These are phyloP conservation scores for Ptilorrhoa leucosticta DNA, from an alignment of 2,113 vertebrate species.

Conservation along the genomic window DNA sequence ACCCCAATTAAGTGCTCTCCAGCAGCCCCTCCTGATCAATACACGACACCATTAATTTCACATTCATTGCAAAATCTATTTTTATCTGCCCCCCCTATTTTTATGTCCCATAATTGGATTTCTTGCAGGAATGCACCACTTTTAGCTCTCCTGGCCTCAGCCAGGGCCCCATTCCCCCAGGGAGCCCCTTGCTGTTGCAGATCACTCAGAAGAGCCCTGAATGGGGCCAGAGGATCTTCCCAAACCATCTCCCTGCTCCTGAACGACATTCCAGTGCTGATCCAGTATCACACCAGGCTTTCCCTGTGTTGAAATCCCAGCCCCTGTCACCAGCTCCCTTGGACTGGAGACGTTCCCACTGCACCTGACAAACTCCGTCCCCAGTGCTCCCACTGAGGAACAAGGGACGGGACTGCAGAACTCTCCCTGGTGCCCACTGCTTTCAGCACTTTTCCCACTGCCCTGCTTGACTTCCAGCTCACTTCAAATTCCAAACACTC, in stretches of 20 bases:
- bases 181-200: no score
- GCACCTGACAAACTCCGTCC: neutral
- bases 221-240: neutral
- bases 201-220: neutral
- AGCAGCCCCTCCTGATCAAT: neutral
- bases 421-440: rapidly evolving
- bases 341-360: neutral
- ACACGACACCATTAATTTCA: neutral
- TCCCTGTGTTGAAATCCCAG: neutral
- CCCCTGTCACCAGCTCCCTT: neutral
- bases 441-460: neutral
- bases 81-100: neutral
- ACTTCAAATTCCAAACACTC: neutral
- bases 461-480: neutral
- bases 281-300: neutral
- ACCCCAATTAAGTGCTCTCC: neutral
- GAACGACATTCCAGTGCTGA: neutral
- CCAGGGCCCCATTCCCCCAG: neutral
- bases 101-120: neutral
- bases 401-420: neutral
- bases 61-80: conserved; percentile 8
- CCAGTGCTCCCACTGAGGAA: neutral
- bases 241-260: neutral
- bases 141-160: neutral
- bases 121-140: neutral